Percentiles rank a stretch among this genome's conserved stretches.
These are phyloP conservation scores for Tinamus guttatus DNA, from an alignment of 2,113 vertebrate species.

Conservation along the genomic window DNA sequence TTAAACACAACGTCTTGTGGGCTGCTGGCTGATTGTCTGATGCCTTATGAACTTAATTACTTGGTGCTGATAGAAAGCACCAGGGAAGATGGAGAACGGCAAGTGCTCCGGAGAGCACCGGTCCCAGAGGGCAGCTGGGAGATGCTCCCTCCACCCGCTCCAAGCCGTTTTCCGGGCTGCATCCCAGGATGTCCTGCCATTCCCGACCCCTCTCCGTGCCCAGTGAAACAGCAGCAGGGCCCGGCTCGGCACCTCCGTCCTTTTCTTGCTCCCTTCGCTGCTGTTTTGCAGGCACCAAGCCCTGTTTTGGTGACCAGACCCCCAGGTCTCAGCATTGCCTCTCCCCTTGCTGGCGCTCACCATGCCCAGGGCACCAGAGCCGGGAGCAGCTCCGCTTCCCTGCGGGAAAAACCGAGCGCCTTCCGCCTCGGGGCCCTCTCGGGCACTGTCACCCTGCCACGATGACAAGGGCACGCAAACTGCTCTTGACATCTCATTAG, in stretches of 20 bases:
- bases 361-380: fast-evolving
- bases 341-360: neutral
- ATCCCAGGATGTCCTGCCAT: fast-evolving
- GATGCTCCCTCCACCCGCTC: neutral
- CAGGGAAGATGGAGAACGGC: neutral
- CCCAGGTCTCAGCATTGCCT: neutral
- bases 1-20: constrained; percentile 74
- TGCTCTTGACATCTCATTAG: constrained; percentile 40
- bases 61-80: neutral
- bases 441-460: neutral
- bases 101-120: fast-evolving
- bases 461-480: constrained; percentile 51
- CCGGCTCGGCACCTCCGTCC: fast-evolving
- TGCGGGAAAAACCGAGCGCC: neutral
- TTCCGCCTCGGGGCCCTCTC: neutral
- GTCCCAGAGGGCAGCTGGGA: neutral
- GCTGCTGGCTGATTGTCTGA: constrained; percentile 69
- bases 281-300: too few species aligned
- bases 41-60: constrained; percentile 77
- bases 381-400: neutral
- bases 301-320: too few species aligned
- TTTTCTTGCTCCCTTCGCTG: too few species aligned
- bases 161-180: neutral
- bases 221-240: neutral
- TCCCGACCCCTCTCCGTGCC: neutral